Evolutionary conservation across 2,888 invertebrate species (phyloP).

Genomic region (Nomada ferruginata): DNA sequence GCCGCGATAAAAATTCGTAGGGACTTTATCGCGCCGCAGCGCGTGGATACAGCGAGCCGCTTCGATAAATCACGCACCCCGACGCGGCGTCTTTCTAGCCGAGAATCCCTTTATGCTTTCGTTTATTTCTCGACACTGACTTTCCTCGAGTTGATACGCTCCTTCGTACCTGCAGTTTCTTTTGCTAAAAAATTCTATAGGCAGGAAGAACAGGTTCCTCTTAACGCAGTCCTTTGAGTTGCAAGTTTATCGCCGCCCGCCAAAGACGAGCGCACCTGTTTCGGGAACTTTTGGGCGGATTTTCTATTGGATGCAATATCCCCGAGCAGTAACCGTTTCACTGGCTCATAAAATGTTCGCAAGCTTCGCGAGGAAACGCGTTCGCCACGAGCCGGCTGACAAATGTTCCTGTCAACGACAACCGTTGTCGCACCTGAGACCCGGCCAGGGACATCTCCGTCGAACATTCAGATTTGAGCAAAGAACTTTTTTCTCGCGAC

Average conservation of each 20-base stretch:
- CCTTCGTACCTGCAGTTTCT: background rate
- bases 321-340: background rate
- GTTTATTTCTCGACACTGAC: slow-evolving; percentile 11
- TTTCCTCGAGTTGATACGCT: background rate
- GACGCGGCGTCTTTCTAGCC: background rate
- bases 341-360: slow-evolving; percentile 17
- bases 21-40: slow-evolving; percentile 3
- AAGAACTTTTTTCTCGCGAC: slow-evolving; percentile 29
- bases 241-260: slow-evolving; percentile 44
- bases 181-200: background rate
- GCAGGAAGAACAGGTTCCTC: slow-evolving; percentile 25
- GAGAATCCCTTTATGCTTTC: slow-evolving; percentile 20
- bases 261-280: slow-evolving; percentile 5
- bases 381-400: slow-evolving; percentile 41
- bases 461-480: slow-evolving; percentile 49
- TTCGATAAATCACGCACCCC: slow-evolving; percentile 27
- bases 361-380: slow-evolving; percentile 4
- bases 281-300: too few species aligned
- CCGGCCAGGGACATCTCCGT: slow-evolving; percentile 45
- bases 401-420: slow-evolving; percentile 64
- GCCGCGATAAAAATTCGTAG: slow-evolving; percentile 32
- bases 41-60: background rate
- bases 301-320: background rate
- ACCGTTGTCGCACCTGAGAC: slow-evolving; percentile 68
- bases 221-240: background rate